Base-by-base conservation (phyloP, 2,113 vertebrate species). In the Alligator sinensis region DNA sequence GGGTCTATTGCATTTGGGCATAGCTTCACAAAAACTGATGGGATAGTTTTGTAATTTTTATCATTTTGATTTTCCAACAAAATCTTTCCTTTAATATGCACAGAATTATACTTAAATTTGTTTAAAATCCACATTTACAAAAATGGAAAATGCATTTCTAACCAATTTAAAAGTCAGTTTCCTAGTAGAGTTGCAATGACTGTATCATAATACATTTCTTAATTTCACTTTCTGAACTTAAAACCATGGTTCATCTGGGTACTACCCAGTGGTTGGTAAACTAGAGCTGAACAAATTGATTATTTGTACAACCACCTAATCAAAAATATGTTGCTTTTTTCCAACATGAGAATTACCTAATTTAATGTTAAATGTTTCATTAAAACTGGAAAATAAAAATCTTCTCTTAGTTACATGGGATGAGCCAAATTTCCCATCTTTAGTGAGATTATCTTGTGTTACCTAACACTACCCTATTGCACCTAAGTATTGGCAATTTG, bases 381-480 rank as follows among this genome's bases (percentile, higher is more conserved):
- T 77, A 27, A 77, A 14, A 76, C 64, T 24, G 34, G 2, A 82
- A 55, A 80, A 70, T 3, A 34, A 34, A 34, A 34, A 6, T 38
- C 1, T 25, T 24, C 2, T 86, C 13, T 77, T 59, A 66, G 22
- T 72, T 11, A 19, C 68, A 27, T 63, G 30, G 80, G 54, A 1
- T 63, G 54, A 10, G 4, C 2, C 24, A 72, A 88, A 11, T 14
- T 72, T 85, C 21, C 14, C 22, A 34, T 62, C 22, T 90, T 83
- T 68, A 91, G 72, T 34, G 72, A 94, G 74, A 78, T 93, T 83
- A 70, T 86, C 75, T 90, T 96, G 72, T 88, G 77, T 92, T 95
- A 38, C 11, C 19, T 38, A 72, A 34, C 21, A 4, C 38, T 72
- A 38, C 68, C 28, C 30, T 38, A 80, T 83, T 95, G 92, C 2